Evolutionary conservation across 2,888 invertebrate species (phyloP), one percentile per base, ranked within the genome.

Genomic region (Muschampia plurimacula): DNA sequence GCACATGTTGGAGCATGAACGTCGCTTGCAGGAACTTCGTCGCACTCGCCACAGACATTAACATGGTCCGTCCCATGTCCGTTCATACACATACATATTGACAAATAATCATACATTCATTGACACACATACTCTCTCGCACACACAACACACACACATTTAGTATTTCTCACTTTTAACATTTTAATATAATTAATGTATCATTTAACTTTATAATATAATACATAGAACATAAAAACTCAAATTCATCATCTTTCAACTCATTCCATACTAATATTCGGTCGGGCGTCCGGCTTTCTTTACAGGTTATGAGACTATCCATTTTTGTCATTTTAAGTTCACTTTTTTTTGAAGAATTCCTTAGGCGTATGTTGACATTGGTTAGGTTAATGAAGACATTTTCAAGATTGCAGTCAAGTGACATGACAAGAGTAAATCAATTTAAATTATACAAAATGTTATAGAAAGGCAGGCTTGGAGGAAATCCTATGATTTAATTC

Each of bases 1-100:
- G 84, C 97, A 98, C 81, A 97, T 98, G 96, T 97, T 97, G 67
- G 98, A 98, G 88, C 97, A 98, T 83, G 97, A 97, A 86, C 95
- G 97, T 73, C 95, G 97, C 80, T 89, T 97, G 86, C 96, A 96
- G 90, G 97, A 97, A 91, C 95, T 97, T 85, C 95, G 96, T 76
- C 95, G 95, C 81, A 92, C 95, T 52, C 89, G 95, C 74, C 92
- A 92, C 80, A 92, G 93, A 80, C 93, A 93, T 84, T 93, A 93
- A 91, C 92, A 93, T 91, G 94, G 93, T 93, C 94, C 92, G 94
- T 93, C 92, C 86, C 83, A 83, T 79, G 79, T 78, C 78, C 80
- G 77, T 77, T 76, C 75, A 79, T 74, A 69, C 73, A 77, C 46
- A 74, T 76, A 76, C 76, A 75, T 68, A 74, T 64, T 57, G 22